Conservation (phyloP, 2,797 vertebrate genomes). For the Nannoperca obscura region DNA sequence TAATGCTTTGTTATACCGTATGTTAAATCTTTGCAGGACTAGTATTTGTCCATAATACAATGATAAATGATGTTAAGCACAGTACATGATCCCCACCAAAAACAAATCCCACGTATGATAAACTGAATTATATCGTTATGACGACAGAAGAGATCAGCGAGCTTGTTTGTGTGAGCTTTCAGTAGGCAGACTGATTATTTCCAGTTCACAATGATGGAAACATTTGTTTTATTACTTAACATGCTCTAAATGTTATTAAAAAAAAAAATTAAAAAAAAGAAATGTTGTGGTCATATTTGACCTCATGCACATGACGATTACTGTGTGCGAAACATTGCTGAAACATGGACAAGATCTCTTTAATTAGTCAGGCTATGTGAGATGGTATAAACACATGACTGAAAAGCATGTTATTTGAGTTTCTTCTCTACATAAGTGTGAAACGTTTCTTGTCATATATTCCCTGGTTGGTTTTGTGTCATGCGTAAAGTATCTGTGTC, state of each 20-base stretch:
- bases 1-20: background rate
- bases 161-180: background rate
- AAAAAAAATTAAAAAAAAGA: background rate
- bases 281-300: background rate
- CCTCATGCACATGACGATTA: background rate
- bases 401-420: slow-evolving; percentile 8
- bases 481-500: background rate
- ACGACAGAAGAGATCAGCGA: background rate
- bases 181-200: background rate
- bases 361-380: background rate
- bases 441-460: background rate
- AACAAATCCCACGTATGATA: background rate
- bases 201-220: background rate
- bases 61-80: background rate
- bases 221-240: background rate
- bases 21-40: background rate
- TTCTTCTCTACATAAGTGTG: background rate
- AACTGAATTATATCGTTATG: background rate
- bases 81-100: background rate
- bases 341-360: too few species aligned
- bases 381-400: background rate
- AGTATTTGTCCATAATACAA: too few species aligned
- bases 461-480: background rate
- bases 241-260: background rate
- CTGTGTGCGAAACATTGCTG: background rate